These are phyloP conservation scores for Ptiloglossa arizonensis DNA, from an alignment of 1,140 invertebrate species.

Conservation along the genomic window DNA sequence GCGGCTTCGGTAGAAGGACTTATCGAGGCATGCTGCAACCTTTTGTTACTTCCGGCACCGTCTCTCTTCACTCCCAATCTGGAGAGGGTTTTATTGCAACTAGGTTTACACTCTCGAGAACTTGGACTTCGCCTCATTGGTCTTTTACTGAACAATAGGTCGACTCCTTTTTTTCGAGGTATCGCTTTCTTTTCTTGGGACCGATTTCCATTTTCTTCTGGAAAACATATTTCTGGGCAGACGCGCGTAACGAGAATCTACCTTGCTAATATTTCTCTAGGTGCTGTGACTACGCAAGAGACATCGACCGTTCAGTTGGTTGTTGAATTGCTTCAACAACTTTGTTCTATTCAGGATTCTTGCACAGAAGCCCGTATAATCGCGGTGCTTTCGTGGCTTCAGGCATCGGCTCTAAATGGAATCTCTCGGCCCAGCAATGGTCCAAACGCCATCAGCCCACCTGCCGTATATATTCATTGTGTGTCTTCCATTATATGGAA, in stretches of 20 bases:
- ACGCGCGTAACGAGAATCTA: not conserved
- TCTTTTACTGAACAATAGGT: constrained; percentile 83
- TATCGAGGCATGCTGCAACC: constrained; percentile 88
- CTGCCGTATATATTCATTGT: constrained; percentile 86
- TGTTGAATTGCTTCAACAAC: constrained; percentile 89
- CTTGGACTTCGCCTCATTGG: constrained; percentile 84
- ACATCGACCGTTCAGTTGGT: constrained; percentile 86
- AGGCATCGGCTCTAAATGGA: constrained; percentile 80
- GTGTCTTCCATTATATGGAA: constrained; percentile 92
- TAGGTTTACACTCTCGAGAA: constrained; percentile 84
- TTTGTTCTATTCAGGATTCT: constrained; percentile 85
- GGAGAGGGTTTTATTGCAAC: constrained; percentile 84
- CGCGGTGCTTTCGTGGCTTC: constrained; percentile 85
- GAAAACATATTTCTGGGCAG: too few species aligned
- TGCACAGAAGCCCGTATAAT: constrained; percentile 81
- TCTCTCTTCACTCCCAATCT: constrained; percentile 85
- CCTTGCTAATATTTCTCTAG: constrained; percentile 50
- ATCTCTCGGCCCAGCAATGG: constrained; percentile 61
- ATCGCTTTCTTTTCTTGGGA: constrained; percentile 40
- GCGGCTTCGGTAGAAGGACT: constrained; percentile 86
- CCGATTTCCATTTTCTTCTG: not conserved
- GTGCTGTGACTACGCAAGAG: constrained; percentile 73
- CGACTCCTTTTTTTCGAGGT: constrained; percentile 75
- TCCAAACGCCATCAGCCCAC: constrained; percentile 73
- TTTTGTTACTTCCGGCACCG: constrained; percentile 87